Evolutionary conservation across 1,140 invertebrate species (phyloP).

Genomic region (Contarinia nasturtii): DNA sequence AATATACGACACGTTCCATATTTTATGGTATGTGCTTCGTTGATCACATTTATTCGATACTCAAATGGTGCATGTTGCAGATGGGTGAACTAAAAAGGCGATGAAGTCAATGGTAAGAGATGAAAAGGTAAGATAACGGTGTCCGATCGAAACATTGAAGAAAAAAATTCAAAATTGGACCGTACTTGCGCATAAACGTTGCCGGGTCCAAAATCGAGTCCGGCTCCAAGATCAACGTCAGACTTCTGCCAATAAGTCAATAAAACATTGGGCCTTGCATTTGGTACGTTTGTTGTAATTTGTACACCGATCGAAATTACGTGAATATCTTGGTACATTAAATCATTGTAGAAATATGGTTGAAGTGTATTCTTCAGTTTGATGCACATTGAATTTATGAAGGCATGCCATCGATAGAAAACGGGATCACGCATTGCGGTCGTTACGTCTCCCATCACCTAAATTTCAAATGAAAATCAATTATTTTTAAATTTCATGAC

Average conservation of each 20-base stretch:
- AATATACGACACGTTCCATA: conserved; percentile 25
- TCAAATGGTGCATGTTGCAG: conserved; percentile 25
- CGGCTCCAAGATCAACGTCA: conserved; percentile 29
- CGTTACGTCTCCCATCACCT: conserved; percentile 43
- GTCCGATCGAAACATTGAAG: too few species aligned
- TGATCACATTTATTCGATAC: conserved; percentile 17
- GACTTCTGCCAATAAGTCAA: conserved; percentile 28
- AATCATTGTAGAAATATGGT: conserved; percentile 24
- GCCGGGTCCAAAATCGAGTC: conserved; percentile 30
- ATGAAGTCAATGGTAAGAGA: not conserved
- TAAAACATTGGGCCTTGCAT: conserved; percentile 23
- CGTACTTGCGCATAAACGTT: conserved; percentile 19
- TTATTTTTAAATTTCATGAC: conserved; percentile 41
- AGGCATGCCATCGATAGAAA: conserved; percentile 57
- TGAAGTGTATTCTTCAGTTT: conserved; percentile 45
- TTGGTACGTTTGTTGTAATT: not conserved
- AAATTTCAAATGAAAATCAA: too few species aligned
- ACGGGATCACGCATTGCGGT: conserved; percentile 49
- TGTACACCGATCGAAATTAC: not conserved
- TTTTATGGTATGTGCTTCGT: conserved; percentile 16
- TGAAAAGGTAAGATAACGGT: too few species aligned
- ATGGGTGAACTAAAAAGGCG: conserved; percentile 16
- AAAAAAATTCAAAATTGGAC: too few species aligned
- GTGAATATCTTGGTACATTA: not conserved
- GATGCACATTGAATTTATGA: conserved; percentile 51